Evolutionary conservation across 2,113 vertebrate species (phyloP).

Genomic region (Notarius quadriscutis): DNA sequence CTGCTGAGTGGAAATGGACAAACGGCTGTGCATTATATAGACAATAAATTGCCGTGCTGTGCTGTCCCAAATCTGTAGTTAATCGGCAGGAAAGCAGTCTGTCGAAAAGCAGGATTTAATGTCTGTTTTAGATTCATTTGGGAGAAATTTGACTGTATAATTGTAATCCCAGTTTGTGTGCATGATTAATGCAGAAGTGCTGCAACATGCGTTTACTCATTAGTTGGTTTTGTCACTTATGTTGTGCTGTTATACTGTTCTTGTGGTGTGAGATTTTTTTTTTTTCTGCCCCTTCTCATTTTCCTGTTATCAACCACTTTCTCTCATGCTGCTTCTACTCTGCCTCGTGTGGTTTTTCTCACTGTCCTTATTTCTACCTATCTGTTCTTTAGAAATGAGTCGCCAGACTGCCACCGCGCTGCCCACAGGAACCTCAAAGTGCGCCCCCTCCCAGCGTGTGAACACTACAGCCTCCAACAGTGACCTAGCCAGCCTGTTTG

Average conservation of each 20-base stretch:
- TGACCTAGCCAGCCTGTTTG: conserved; percentile 97
- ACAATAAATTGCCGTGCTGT: background rate
- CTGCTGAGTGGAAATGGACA: conserved; percentile 21
- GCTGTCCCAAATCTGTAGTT: background rate
- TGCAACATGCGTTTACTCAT: background rate
- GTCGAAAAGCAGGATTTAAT: background rate
- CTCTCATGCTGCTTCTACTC: background rate
- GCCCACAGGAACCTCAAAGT: conserved; percentile 98
- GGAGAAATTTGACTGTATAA: background rate
- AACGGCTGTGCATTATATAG: background rate
- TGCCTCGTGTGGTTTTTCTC: background rate
- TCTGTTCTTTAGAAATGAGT: conserved; percentile 90
- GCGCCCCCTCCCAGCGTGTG: conserved; percentile 94
- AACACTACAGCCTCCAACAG: conserved; percentile 99
- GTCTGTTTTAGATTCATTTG: background rate
- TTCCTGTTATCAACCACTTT: background rate
- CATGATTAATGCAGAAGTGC: background rate
- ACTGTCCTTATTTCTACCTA: background rate
- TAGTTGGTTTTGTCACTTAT: background rate
- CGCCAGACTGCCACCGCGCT: conserved; percentile 98
- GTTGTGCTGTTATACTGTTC: background rate
- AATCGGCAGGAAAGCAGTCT: background rate
- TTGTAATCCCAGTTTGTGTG: conserved; percentile 7
- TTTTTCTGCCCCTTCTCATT: background rate
- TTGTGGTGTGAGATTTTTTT: background rate